phyloP scores from a whole-genome alignment of 2,797 vertebrate genomes.

The Perodicticus potto region DNA sequence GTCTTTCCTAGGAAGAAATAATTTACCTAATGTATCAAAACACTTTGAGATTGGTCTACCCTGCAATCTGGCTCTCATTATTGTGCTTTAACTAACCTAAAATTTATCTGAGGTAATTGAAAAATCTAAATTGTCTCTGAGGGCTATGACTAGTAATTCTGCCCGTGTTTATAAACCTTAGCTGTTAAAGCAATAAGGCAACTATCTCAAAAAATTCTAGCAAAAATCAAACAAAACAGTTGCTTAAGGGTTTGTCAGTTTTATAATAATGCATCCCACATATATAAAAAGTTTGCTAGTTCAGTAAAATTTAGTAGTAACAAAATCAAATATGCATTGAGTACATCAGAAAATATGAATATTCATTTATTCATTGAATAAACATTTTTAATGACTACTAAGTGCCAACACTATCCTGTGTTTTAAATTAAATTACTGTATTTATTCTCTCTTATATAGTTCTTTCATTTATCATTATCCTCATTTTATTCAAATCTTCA shows the following conservation, averaged over 20 bases:
- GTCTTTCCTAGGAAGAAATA: slow-evolving; percentile 14
- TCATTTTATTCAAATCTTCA: slow-evolving; percentile 61
- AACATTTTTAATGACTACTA: slow-evolving; percentile 42
- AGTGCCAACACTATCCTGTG: neutral
- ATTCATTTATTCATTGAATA: slow-evolving; percentile 60
- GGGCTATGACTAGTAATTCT: slow-evolving; percentile 53
- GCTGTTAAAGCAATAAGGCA: slow-evolving; percentile 51
- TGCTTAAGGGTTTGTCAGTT: neutral
- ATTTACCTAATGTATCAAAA: slow-evolving; percentile 9
- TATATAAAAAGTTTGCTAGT: slow-evolving; percentile 53
- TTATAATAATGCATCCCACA: slow-evolving; percentile 44
- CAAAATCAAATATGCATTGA: slow-evolving; percentile 16
- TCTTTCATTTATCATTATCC: slow-evolving; percentile 18
- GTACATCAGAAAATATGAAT: slow-evolving; percentile 44
- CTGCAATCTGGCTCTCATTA: neutral
- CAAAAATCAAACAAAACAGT: slow-evolving; percentile 63
- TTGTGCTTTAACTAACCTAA: slow-evolving; percentile 55
- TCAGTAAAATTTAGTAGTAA: slow-evolving; percentile 60
- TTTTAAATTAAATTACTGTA: slow-evolving; percentile 65
- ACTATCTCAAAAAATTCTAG: slow-evolving; percentile 45
- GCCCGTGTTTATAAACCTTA: slow-evolving; percentile 45
- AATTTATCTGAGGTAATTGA: slow-evolving; percentile 25
- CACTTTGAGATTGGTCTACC: neutral
- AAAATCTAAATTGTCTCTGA: slow-evolving; percentile 22
- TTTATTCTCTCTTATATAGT: slow-evolving; percentile 60